Base-by-base conservation (phyloP, 2,113 vertebrate genomes). In the Gallinago media region DNA sequence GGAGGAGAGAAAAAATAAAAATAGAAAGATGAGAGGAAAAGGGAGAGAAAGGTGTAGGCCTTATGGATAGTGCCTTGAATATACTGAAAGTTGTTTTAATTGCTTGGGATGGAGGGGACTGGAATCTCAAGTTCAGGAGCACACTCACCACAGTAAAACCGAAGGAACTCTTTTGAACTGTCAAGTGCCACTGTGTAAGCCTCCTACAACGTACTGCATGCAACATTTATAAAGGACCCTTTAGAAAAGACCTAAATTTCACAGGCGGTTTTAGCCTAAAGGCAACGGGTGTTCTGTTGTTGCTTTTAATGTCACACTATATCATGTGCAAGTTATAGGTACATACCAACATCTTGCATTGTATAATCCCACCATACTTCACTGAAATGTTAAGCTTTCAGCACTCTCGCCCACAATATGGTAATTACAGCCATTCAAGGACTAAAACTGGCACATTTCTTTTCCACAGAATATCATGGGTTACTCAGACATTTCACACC, bases 381-480 rank as follows among this genome's bases (percentile, higher is more conserved):
- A 72, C 82, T 84, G 65, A 97, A 96, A 96, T 96, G 92, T 96
- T 96, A 95, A 91, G 93, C 94, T 97, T 96, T 97, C 97, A 97
- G 93, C 93, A 95, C 97, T 93, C 63, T 89, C 96, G 66, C 96
- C 96, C 83, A 96, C 94, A 91, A 42, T 92, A 95, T 94, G 92
- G 47, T 97, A 97, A 97, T 96, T 94, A 95, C 72, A 95, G 50
- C 25, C 82, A 94, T 94, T 94, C 85, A 94, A 79, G 73, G 66
- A 88, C 89, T 94, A 94, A 91, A 97, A 93, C 55, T 95, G 92
- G 88, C 94, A 96, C 75, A 91, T 94, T 84, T 82, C 73, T 89
- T 80, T 92, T 94, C 72, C 61, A 83, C 84, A 73, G 82, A 95
- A 94, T 91, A 94, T 96, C 87, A 96, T 75, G 67, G 86, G 87